Percentiles rank a stretch among this genome's conserved stretches.
phyloP scores from a whole-genome alignment of 2,797 vertebrate species.

The Tachyglossus aculeatus region DNA sequence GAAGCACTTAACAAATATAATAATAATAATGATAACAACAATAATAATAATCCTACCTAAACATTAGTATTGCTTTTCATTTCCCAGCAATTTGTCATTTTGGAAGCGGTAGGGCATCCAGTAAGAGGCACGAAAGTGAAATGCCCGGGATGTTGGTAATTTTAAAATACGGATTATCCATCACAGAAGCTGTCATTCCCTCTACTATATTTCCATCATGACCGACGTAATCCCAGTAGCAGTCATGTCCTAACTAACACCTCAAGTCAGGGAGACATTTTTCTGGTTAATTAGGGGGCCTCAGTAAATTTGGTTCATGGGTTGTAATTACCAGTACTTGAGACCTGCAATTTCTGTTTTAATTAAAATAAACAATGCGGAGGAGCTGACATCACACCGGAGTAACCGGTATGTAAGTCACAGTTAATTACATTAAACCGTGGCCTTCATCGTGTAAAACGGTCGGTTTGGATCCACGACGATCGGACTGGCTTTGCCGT shows the following conservation, averaged over 20 bases:
- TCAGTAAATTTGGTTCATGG: slow-evolving; percentile 77
- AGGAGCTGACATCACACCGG: slow-evolving; percentile 80
- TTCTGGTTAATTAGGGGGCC: slow-evolving; percentile 83
- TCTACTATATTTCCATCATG: slow-evolving; percentile 61
- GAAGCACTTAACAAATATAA: too few species aligned
- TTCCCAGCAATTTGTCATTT: not conserved
- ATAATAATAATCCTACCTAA: too few species aligned
- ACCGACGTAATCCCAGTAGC: slow-evolving; percentile 63
- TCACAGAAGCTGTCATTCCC: slow-evolving; percentile 53
- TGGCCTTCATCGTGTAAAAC: slow-evolving; percentile 66
- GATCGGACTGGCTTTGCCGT: slow-evolving; percentile 51
- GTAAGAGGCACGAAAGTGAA: slow-evolving; percentile 37
- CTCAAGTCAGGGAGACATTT: slow-evolving; percentile 78
- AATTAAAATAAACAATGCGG: slow-evolving; percentile 84
- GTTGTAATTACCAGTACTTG: slow-evolving; percentile 79
- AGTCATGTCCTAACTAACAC: slow-evolving; percentile 78
- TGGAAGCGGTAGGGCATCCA: not conserved
- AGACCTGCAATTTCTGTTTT: slow-evolving; percentile 83
- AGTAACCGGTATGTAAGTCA: slow-evolving; percentile 75
- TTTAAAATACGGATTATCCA: slow-evolving; percentile 39
- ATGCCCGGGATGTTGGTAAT: slow-evolving; percentile 31
- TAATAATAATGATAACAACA: too few species aligned
- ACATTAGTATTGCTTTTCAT: too few species aligned
- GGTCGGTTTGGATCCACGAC: slow-evolving; percentile 53
- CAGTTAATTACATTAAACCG: slow-evolving; percentile 76